These are phyloP conservation scores for Aquatica leii DNA, from an alignment of 2,888 invertebrate genomes.

Conservation along the genomic window DNA sequence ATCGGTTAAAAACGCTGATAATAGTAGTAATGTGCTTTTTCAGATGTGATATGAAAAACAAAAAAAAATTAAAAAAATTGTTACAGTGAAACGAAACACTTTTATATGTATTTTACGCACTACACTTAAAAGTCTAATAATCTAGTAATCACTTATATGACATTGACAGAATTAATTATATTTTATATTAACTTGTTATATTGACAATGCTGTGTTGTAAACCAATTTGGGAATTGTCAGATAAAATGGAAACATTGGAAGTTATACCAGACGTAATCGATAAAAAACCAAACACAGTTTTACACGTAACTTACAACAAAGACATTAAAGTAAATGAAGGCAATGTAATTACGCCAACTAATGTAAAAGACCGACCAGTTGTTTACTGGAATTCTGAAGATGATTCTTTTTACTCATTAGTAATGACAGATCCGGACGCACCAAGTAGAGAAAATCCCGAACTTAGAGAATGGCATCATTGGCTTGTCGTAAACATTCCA, in stretches of 20 bases:
- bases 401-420: conserved; percentile 54
- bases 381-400: conserved; percentile 50
- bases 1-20: no score
- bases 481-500: conserved; percentile 79
- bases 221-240: no score
- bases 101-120: no score
- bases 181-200: no score
- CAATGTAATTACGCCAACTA: conserved; percentile 47
- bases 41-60: no score
- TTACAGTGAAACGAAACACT: no score
- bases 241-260: conserved; percentile 37
- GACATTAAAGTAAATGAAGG: conserved; percentile 43
- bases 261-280: conserved; percentile 43
- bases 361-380: conserved; percentile 49
- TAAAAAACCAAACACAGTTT: conserved; percentile 26
- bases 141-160: no score
- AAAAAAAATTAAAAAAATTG: no score
- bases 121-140: no score
- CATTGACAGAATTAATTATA: no score
- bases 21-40: no score
- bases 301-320: conserved; percentile 31
- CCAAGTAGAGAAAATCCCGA: conserved; percentile 74
- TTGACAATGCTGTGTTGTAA: no score
- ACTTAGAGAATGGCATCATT: conserved; percentile 79
- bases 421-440: conserved; percentile 77